phyloP scores from a whole-genome alignment of 2,113 vertebrate species.

The Coptodon bakossiorum region DNA sequence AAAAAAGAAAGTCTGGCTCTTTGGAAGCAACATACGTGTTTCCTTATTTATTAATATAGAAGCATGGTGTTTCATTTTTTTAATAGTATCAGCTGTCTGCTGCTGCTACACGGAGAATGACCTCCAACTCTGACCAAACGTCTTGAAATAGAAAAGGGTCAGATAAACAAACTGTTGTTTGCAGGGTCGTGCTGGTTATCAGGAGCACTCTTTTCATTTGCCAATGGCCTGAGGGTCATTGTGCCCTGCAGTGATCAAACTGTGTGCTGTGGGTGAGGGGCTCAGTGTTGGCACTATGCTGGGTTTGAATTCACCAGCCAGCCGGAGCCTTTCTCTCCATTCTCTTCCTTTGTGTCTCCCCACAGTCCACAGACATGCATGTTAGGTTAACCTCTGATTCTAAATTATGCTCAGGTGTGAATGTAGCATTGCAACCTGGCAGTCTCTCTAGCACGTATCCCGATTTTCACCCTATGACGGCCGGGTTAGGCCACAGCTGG shows the following conservation, averaged over 20 bases:
- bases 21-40: neutral
- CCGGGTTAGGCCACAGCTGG: neutral
- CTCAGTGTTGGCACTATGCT: neutral
- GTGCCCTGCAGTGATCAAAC: neutral
- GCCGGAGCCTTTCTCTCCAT: neutral
- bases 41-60: neutral
- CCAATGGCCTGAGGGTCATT: neutral
- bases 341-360: neutral
- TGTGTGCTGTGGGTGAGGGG: neutral
- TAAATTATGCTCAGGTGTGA: neutral
- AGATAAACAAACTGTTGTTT: neutral
- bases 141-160: neutral
- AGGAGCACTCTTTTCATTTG: neutral
- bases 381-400: neutral
- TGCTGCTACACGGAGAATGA: accelerated
- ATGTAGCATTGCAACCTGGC: neutral
- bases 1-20: neutral
- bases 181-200: neutral
- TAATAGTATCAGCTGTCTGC: neutral
- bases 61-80: neutral
- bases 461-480: neutral
- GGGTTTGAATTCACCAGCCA: neutral
- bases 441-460: accelerated
- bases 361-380: neutral
- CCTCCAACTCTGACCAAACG: neutral